These are phyloP conservation scores for Aleiodes sp. DNA, from an alignment of 1,140 invertebrate genomes.

Conservation along the genomic window DNA sequence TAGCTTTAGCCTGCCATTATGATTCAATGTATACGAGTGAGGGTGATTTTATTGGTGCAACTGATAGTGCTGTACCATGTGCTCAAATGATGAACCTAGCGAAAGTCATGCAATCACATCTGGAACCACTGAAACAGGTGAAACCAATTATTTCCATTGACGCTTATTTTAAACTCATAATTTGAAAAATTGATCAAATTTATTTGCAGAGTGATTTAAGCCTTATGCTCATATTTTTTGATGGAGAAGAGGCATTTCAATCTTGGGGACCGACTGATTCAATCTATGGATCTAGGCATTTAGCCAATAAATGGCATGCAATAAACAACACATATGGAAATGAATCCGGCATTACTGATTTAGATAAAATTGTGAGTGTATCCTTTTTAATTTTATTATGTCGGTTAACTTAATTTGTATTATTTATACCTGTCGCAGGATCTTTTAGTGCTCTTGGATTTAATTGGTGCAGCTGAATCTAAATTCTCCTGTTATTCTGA, in stretches of 20 bases:
- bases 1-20: slow-evolving; percentile 94
- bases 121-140: slow-evolving; percentile 68
- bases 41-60: slow-evolving; percentile 88
- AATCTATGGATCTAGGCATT: slow-evolving; percentile 92
- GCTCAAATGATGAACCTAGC: slow-evolving; percentile 94
- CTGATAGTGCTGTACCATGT: slow-evolving; percentile 97
- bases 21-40: slow-evolving; percentile 89
- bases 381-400: no score
- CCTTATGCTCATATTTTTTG: slow-evolving; percentile 95
- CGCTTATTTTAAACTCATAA: no score
- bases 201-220: slow-evolving; percentile 74
- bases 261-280: slow-evolving; percentile 90
- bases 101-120: slow-evolving; percentile 72
- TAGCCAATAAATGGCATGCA: slow-evolving; percentile 79
- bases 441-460: slow-evolving; percentile 90
- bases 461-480: slow-evolving; percentile 87
- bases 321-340: slow-evolving; percentile 56
- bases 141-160: no score
- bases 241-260: slow-evolving; percentile 97
- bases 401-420: no score
- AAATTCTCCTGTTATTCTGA: slow-evolving; percentile 87
- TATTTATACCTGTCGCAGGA: slow-evolving; percentile 79
- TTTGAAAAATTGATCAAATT: no score
- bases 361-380: slow-evolving; percentile 76
- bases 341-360: slow-evolving; percentile 69